Evolutionary conservation across 2,797 vertebrate species (phyloP).

Genomic region (Erpetoichthys calabaricus): DNA sequence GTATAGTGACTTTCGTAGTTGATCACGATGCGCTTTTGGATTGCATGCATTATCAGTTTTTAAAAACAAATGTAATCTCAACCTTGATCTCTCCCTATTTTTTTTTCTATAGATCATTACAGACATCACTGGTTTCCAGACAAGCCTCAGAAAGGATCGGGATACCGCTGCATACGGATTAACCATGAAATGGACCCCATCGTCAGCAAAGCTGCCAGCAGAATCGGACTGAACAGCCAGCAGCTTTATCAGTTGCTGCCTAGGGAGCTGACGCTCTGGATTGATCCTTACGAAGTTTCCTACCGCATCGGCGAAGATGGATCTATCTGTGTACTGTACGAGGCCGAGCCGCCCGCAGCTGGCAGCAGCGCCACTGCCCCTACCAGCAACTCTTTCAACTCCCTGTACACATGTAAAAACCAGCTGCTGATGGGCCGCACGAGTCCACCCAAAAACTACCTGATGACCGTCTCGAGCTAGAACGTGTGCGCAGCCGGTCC

Average conservation of each 20-base stretch:
- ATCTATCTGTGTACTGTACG: constrained; percentile 68
- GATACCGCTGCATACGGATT: constrained; percentile 72
- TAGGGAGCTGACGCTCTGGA: constrained; percentile 68
- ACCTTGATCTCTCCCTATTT: not conserved
- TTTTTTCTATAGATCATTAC: constrained; percentile 51
- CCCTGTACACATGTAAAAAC: constrained; percentile 56
- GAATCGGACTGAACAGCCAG: constrained; percentile 48
- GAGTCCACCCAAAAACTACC: constrained; percentile 59
- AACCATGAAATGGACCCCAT: constrained; percentile 72
- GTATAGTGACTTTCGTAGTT: no score
- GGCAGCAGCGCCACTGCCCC: constrained; percentile 3
- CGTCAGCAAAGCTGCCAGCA: constrained; percentile 51
- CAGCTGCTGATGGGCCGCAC: constrained; percentile 46
- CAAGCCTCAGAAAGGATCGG: constrained; percentile 64
- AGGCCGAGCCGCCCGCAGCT: constrained; percentile 25
- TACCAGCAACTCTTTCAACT: constrained; percentile 30
- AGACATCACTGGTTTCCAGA: constrained; percentile 70
- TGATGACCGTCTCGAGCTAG: constrained; percentile 67
- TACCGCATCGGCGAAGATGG: constrained; percentile 72
- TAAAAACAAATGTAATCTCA: no score
- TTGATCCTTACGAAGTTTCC: constrained; percentile 69
- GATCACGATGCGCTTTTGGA: no score
- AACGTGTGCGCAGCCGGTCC: not conserved
- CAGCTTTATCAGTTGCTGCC: constrained; percentile 58
- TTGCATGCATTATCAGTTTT: no score